phyloP scores from a whole-genome alignment of 1,140 invertebrate species.

The Tenebrio molitor region DNA sequence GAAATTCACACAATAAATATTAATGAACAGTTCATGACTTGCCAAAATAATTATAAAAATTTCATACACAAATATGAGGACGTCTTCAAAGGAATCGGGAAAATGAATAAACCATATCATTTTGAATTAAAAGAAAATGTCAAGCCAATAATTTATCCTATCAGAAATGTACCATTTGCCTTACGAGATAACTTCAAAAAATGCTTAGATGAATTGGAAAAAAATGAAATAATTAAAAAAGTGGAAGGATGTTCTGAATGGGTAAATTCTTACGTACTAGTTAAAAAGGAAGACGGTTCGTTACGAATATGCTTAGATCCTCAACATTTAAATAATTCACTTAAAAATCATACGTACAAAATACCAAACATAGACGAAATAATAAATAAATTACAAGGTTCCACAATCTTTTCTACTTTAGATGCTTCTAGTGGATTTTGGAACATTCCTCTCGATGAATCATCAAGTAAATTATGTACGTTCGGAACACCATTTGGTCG shows the following conservation, averaged over 20 bases:
- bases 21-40: slow-evolving; percentile 11
- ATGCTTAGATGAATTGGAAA: slow-evolving; percentile 59
- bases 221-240: slow-evolving; percentile 59
- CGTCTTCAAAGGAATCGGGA: slow-evolving; percentile 32
- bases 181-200: slow-evolving; percentile 60
- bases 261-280: slow-evolving; percentile 24
- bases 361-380: slow-evolving; percentile 31
- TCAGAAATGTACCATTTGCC: slow-evolving; percentile 63
- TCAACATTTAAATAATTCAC: slow-evolving; percentile 33
- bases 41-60: too few relatives aligned
- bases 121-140: slow-evolving; percentile 37
- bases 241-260: slow-evolving; percentile 7
- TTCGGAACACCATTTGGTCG: slow-evolving; percentile 30
- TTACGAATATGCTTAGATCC: slow-evolving; percentile 8
- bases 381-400: slow-evolving; percentile 12
- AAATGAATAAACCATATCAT: slow-evolving; percentile 43
- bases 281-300: slow-evolving; percentile 29
- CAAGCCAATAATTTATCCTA: slow-evolving; percentile 52
- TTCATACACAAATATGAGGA: slow-evolving; percentile 42
- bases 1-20: neutral
- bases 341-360: slow-evolving; percentile 13
- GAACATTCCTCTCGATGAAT: slow-evolving; percentile 26
- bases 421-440: slow-evolving; percentile 29
- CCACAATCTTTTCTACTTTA: slow-evolving; percentile 7
- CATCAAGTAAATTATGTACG: slow-evolving; percentile 34